Evolutionary conservation across 2,797 vertebrate genomes (phyloP).

Genomic region (Alcedo quadribrachys): DNA sequence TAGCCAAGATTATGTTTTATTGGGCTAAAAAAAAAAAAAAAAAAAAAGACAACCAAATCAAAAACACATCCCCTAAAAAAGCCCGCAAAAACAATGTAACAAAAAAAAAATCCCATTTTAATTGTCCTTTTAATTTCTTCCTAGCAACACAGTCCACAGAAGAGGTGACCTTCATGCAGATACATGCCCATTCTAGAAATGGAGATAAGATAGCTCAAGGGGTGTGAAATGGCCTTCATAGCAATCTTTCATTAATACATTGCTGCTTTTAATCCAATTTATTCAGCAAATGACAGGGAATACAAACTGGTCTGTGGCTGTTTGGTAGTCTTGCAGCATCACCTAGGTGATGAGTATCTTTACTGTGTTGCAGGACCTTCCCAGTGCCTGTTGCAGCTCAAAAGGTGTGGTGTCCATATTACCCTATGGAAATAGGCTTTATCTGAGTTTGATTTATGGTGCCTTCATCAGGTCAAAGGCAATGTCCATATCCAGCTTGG

Average conservation of each 20-base stretch:
- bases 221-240: slow-evolving; percentile 16
- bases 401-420: not conserved
- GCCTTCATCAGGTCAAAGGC: not conserved
- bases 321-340: not conserved
- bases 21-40: not conserved
- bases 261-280: slow-evolving; percentile 20
- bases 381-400: not conserved
- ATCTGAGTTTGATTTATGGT: not conserved
- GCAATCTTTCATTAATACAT: not conserved
- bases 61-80: not conserved
- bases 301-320: not conserved
- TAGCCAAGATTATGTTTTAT: slow-evolving; percentile 19
- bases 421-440: not conserved
- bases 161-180: slow-evolving; percentile 21
- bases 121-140: slow-evolving; percentile 40
- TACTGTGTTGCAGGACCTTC: not conserved
- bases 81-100: not conserved
- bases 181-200: not conserved
- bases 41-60: too few relatives aligned
- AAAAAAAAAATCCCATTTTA: not conserved
- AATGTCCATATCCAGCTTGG: not conserved
- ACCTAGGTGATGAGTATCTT: not conserved
- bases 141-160: not conserved
- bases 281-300: not conserved
- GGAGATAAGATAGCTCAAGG: not conserved